Percentiles rank a stretch among this genome's conserved stretches.
These are phyloP conservation scores for Xiphophorus birchmanni DNA, from an alignment of 2,797 vertebrate species.

Conservation along the genomic window DNA sequence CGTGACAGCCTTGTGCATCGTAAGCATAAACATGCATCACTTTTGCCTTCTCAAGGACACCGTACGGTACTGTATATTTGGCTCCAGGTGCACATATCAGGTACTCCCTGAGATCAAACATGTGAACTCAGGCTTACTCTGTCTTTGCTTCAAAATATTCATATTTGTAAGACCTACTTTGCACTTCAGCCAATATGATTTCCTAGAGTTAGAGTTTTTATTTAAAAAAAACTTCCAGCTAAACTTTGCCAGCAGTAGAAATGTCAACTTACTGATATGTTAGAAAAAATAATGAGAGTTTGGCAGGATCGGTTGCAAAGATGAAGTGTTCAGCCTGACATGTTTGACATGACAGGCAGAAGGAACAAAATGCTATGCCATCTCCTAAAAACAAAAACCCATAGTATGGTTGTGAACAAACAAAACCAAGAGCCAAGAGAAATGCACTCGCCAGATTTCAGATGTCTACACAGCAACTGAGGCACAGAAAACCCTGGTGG, in stretches of 20 bases:
- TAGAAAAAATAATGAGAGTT: conserved; percentile 48
- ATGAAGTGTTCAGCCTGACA: conserved; percentile 48
- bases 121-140: conserved; percentile 1
- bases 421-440: conserved; percentile 49
- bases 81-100: conserved; percentile 18
- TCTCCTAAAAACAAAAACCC: conserved; percentile 52
- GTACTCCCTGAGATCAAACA: conserved; percentile 27
- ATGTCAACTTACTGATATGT: conserved; percentile 29
- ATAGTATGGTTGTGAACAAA: conserved; percentile 41
- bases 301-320: conserved; percentile 36
- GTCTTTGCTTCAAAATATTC: conserved; percentile 2
- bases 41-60: conserved; percentile 35
- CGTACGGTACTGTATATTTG: conserved; percentile 8
- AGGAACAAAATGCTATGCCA: conserved; percentile 62
- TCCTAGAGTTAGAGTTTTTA: conserved; percentile 1
- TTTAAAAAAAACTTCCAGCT: conserved; percentile 3
- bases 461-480: conserved; percentile 59
- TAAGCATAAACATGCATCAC: conserved; percentile 4
- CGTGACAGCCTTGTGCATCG: conserved; percentile 6
- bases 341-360: conserved; percentile 48
- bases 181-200: conserved; percentile 9
- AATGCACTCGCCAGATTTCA: conserved; percentile 56
- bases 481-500: conserved; percentile 64
- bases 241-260: conserved; percentile 23
- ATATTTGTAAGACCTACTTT: conserved; percentile 1